A percentile compares a stretch with the other conserved stretches of the same genome.
These are phyloP conservation scores for Cryptophagus acutangulus DNA, from an alignment of 2,888 invertebrate genomes.

Conservation along the genomic window DNA sequence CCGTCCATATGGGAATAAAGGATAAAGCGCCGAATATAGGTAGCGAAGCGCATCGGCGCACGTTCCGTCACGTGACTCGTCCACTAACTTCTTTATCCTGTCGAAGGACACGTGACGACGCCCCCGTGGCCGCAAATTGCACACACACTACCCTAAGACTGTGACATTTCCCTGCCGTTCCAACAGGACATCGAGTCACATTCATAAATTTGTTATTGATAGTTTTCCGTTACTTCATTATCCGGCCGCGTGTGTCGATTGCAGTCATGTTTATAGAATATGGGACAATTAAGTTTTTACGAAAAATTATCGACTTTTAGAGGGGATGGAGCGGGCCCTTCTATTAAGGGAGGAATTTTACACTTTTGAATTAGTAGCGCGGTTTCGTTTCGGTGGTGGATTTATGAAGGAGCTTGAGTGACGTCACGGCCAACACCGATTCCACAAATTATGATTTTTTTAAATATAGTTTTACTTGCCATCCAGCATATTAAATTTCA, in stretches of 20 bases:
- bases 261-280: slow-evolving; percentile 46
- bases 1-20: no score
- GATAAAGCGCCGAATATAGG: slow-evolving; percentile 37
- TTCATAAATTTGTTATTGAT: slow-evolving; percentile 47
- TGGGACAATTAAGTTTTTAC: slow-evolving; percentile 46
- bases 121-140: slow-evolving; percentile 49
- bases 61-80: slow-evolving; percentile 42
- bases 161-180: slow-evolving; percentile 15
- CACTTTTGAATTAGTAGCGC: no score
- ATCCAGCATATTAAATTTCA: not conserved
- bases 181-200: not conserved
- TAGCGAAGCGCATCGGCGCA: slow-evolving; percentile 44
- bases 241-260: slow-evolving; percentile 37
- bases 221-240: slow-evolving; percentile 49
- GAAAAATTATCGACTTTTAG: slow-evolving; percentile 45
- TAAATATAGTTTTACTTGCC: no score
- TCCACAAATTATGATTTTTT: no score
- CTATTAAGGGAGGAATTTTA: no score
- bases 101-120: slow-evolving; percentile 47
- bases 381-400: no score
- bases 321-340: slow-evolving; percentile 14
- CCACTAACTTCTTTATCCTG: slow-evolving; percentile 45
- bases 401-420: no score
- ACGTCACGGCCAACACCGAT: no score
- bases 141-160: slow-evolving; percentile 19